Evolutionary conservation across 2,113 vertebrate species (phyloP).

Genomic region (Sceloporus tristichus): DNA sequence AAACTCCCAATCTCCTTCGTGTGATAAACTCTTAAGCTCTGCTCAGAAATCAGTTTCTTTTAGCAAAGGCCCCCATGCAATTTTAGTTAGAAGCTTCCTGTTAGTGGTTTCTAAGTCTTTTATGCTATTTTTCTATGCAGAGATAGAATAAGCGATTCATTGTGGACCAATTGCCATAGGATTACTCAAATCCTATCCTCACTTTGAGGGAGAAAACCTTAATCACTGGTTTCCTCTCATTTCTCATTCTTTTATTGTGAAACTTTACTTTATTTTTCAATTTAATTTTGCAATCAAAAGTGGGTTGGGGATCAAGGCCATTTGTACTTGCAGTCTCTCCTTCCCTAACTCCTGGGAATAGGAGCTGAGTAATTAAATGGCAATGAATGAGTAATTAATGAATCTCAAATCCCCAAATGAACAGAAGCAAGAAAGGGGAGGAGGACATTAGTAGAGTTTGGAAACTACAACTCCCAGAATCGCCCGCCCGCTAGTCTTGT

Average conservation of each 20-base stretch:
- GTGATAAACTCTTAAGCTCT: too few species aligned
- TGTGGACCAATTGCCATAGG: neutral
- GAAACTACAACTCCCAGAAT: neutral
- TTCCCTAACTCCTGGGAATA: neutral
- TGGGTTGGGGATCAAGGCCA: neutral
- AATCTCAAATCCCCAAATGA: neutral
- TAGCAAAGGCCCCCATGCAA: too few species aligned
- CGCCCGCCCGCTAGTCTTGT: too few species aligned
- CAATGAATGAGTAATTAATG: neutral
- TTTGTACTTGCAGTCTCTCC: neutral
- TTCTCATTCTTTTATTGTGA: neutral
- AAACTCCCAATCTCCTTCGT: too few species aligned
- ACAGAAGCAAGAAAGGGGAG: neutral
- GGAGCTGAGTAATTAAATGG: constrained; percentile 8
- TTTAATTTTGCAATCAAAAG: neutral
- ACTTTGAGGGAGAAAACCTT: too few species aligned
- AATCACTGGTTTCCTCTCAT: neutral
- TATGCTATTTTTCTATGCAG: too few species aligned
- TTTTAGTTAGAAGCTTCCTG: constrained; percentile 9
- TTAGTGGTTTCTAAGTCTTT: neutral
- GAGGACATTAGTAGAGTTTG: too few species aligned
- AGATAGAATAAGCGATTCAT: neutral
- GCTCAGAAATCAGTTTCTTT: too few species aligned
- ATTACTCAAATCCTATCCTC: neutral
- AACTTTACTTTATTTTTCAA: neutral